A percentile compares a stretch with the other conserved stretches of the same genome.
Conservation (phyloP, 2,113 vertebrate genomes). For the Corvus moneduloides region DNA sequence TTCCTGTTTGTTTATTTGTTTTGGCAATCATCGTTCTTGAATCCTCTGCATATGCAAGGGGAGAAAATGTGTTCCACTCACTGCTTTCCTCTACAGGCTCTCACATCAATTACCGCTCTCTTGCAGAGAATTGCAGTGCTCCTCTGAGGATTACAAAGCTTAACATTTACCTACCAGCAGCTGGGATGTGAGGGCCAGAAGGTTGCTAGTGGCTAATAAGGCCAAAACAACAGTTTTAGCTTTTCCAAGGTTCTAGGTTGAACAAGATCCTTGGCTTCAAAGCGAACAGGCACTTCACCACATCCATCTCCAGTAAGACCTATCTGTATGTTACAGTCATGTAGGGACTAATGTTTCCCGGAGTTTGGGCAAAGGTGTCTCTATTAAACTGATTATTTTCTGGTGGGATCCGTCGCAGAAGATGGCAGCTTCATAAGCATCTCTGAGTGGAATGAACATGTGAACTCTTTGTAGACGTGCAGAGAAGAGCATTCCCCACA, state of each 20-base stretch:
- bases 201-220: not conserved
- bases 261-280: not conserved
- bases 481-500: not conserved
- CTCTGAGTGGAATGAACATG: not conserved
- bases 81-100: not conserved
- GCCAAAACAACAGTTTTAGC: not conserved
- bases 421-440: not conserved
- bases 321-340: not conserved
- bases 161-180: not conserved
- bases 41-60: not conserved
- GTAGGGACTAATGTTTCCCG: not conserved
- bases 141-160: not conserved
- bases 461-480: accelerated
- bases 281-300: not conserved
- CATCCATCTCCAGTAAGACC: not conserved
- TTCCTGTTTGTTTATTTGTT: constrained; percentile 10
- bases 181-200: not conserved
- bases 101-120: not conserved
- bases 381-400: not conserved
- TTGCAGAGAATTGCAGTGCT: not conserved
- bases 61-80: not conserved
- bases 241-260: not conserved
- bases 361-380: not conserved
- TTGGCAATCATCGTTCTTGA: not conserved
- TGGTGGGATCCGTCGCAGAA: not conserved